Evolutionary conservation across 1,140 invertebrate species (phyloP), one percentile per base, ranked within the genome.

Genomic region (Penaeus vannamei): DNA sequence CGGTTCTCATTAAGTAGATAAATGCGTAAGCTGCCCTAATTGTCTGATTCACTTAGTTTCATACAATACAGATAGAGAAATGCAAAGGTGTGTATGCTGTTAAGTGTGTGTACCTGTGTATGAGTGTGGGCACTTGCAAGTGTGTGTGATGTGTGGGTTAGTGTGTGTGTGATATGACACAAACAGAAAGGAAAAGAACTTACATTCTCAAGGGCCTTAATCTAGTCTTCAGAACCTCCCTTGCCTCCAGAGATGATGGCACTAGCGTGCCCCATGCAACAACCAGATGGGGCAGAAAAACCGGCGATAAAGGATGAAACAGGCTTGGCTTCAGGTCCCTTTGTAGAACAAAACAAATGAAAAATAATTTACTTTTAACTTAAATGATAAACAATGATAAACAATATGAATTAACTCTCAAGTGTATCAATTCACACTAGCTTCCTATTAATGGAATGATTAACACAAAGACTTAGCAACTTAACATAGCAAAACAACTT

Each of bases 291-390:
- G 80, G 99, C 99, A 20, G 99, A 99, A 62, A 99, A 93, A 80
- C 99, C 99, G 92, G 99, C 99, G 94, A 99, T 99, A 93, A 99
- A 99, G 12, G 98, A 98, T 22, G 99, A 98, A n/a, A 99, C 98
- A 84, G 99, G 98, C 93, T 99, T 99, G 36, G 96, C 93, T 91
- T 93, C 93, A 20, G 72, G 32, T 23, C 92, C 92, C 81, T 89
- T 42, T 10, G 12, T 17, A 17, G 17, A 53, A 12, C 53, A 53
- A 53, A 53, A 46, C 12, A 12, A 53, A 53, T 53, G 46, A 53
- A 53, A 53, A 12, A 5, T 53, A 53, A 53, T 53, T 53, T 17
- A 53, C 53, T 53, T 53, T 53, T 17, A 17, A 12, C 17, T 12
- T 53, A 17, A 1, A 5, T 2, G 2, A 53, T 53, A 53, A 53